phyloP scores from a whole-genome alignment of 37 sponge, comb jelly and placozoan species.

The Halisarca cf. caerulea region DNA sequence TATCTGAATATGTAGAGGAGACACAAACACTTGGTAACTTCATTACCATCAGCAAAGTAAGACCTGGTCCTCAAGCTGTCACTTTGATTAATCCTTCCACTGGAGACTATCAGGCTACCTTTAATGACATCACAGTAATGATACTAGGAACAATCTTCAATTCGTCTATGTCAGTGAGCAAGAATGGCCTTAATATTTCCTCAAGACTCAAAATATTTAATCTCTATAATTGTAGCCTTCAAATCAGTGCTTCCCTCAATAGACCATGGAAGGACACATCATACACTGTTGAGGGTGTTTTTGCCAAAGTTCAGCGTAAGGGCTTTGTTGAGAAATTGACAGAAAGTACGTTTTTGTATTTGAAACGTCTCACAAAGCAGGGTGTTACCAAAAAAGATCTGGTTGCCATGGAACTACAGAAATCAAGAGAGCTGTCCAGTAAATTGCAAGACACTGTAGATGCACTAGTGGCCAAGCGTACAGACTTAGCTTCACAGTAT shows the following conservation, averaged over 20 bases:
- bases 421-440: background rate
- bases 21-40: background rate
- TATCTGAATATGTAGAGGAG: background rate
- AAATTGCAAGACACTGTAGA: background rate
- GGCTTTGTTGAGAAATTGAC: background rate
- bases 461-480: background rate
- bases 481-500: background rate
- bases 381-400: background rate
- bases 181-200: background rate
- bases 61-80: background rate
- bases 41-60: background rate
- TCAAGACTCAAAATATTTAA: background rate
- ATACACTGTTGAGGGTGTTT: background rate
- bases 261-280: background rate
- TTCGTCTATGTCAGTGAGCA: background rate
- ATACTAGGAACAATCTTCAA: background rate
- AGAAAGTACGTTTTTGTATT: background rate
- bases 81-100: background rate
- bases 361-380: background rate
- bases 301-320: background rate
- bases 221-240: background rate
- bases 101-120: background rate
- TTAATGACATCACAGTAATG: background rate
- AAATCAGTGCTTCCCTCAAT: background rate
- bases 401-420: background rate